Evolutionary conservation across 2,113 vertebrate species (phyloP).

Genomic region (Sander lucioperca): DNA sequence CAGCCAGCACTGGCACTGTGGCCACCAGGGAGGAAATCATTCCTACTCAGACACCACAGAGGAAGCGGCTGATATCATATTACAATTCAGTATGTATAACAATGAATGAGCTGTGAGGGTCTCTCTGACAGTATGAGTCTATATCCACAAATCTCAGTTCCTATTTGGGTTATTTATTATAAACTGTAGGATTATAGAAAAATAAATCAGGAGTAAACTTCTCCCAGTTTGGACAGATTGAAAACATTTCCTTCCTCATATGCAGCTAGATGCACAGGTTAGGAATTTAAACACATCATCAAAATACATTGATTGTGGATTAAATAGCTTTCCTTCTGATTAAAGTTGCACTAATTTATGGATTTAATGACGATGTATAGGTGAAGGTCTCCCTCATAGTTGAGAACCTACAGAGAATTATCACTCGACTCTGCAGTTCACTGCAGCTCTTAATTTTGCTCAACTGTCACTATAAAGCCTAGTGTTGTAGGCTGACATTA

Average conservation of each 20-base stretch:
- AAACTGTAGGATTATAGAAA: background rate
- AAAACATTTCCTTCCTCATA: background rate
- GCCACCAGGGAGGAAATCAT: slow-evolving; percentile 52
- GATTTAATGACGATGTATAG: background rate
- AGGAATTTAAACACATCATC: background rate
- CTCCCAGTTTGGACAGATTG: background rate
- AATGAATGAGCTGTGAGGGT: slow-evolving; percentile 41
- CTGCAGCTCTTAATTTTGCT: slow-evolving; percentile 2
- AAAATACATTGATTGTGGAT: background rate
- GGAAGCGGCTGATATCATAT: slow-evolving; percentile 63
- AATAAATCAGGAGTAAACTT: background rate
- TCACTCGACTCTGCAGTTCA: background rate
- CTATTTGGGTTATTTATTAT: background rate
- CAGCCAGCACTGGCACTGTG: slow-evolving; percentile 49
- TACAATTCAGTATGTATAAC: slow-evolving; percentile 50
- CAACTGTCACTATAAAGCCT: background rate
- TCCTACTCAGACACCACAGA: slow-evolving; percentile 61
- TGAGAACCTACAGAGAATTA: background rate
- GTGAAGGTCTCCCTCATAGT: background rate
- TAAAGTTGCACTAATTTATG: background rate
- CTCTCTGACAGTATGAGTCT: slow-evolving; percentile 6
- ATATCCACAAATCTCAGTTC: background rate
- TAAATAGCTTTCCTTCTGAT: background rate
- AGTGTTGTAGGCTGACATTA: background rate
- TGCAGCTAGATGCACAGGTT: background rate